phyloP scores from a whole-genome alignment of 2,797 vertebrate genomes.

The Peromyscus attwateri region DNA sequence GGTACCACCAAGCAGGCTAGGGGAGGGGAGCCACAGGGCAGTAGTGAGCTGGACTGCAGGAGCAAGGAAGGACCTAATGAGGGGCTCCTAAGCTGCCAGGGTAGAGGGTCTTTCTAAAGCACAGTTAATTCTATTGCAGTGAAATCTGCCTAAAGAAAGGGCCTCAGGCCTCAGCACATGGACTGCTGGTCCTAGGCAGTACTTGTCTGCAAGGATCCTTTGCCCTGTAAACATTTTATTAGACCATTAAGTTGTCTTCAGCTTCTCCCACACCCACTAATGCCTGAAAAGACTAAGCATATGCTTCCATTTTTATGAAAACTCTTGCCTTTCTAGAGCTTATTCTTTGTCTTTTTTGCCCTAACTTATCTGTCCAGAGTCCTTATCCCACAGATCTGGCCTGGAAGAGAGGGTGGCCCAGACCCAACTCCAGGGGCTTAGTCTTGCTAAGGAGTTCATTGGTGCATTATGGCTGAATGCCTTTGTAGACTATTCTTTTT shows the following conservation, averaged over 20 bases:
- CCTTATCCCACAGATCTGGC: background rate
- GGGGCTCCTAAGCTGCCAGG: background rate
- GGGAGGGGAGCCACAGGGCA: background rate
- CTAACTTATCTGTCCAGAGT: constrained; percentile 23
- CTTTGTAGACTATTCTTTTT: constrained; percentile 37
- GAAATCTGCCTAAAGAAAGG: constrained; percentile 17
- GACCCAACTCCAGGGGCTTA: constrained; percentile 8
- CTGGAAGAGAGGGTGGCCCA: constrained; percentile 16
- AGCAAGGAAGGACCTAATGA: background rate
- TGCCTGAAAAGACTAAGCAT: background rate
- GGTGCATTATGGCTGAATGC: background rate
- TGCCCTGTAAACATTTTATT: constrained; percentile 62
- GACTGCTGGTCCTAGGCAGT: constrained; percentile 7
- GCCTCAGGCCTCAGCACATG: background rate
- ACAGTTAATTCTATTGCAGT: background rate
- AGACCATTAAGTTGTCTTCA: constrained; percentile 34
- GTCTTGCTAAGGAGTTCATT: background rate
- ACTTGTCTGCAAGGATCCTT: background rate
- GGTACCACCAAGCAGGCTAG: background rate
- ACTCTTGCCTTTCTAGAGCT: constrained; percentile 60
- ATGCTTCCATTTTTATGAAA: constrained; percentile 48
- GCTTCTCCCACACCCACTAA: constrained; percentile 42
- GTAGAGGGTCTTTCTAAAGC: background rate
- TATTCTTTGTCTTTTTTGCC: constrained; percentile 41
- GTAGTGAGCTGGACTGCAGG: background rate